Conservation (phyloP, 2,113 vertebrate species). For the Tichodroma muraria region DNA sequence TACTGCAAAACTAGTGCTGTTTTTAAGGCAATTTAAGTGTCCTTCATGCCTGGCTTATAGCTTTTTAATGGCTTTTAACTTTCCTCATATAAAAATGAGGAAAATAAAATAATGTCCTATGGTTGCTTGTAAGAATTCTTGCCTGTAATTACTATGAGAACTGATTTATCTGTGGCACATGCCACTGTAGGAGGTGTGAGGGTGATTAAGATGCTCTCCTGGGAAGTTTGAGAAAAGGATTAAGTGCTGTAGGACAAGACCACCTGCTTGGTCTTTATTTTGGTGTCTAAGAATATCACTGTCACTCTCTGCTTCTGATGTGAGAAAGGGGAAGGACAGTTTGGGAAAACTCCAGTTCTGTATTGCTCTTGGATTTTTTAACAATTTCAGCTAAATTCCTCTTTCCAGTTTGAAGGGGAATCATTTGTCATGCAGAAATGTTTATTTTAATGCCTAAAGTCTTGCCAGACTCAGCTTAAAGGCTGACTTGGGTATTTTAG, state of each 20-base stretch:
- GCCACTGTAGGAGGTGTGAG: not conserved
- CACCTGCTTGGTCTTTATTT: not conserved
- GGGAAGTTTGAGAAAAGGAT: not conserved
- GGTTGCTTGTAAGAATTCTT: not conserved
- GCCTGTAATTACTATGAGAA: not conserved
- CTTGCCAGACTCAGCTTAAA: not conserved
- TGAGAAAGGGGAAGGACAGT: not conserved
- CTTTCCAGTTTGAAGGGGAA: not conserved
- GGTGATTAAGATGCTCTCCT: not conserved
- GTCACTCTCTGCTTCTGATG: not conserved
- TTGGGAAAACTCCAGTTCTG: not conserved
- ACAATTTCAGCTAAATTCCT: not conserved
- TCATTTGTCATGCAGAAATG: not conserved
- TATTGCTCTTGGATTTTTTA: not conserved
- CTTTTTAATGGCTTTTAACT: not conserved
- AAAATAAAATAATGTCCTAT: not conserved
- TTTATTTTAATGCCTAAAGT: not conserved
- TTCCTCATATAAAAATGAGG: too few relatives aligned
- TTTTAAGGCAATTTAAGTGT: not conserved
- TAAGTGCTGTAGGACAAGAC: not conserved
- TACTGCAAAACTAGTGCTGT: not conserved
- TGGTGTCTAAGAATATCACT: not conserved
- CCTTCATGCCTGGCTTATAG: not conserved
- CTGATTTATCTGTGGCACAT: not conserved
- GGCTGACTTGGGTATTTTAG: not conserved